Evolutionary conservation across 1,140 invertebrate genomes (phyloP).

Genomic region (Proctacanthus coquilletti): DNA sequence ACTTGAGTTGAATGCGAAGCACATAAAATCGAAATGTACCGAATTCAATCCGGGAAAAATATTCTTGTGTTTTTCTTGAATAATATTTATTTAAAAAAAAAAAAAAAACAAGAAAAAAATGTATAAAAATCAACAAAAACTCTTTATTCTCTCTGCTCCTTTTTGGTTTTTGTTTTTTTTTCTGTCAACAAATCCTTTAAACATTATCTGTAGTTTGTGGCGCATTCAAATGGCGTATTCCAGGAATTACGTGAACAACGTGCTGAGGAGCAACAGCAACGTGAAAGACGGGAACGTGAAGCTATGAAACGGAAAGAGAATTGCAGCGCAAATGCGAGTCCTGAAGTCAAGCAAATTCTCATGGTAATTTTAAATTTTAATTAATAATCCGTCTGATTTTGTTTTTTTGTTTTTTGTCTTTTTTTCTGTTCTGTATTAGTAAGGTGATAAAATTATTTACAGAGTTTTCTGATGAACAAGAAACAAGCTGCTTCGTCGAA

Average conservation of each 20-base stretch:
- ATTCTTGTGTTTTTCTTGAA: too few relatives aligned
- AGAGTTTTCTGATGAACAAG: conserved; percentile 82
- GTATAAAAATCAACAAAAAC: neutral
- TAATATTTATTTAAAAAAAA: neutral
- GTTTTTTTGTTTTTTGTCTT: conserved; percentile 4
- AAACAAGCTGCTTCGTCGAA: conserved; percentile 70
- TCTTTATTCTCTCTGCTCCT: conserved; percentile 4
- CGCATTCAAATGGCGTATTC: conserved; percentile 30
- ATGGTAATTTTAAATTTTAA: conserved; percentile 39
- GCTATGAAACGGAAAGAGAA: conserved; percentile 78
- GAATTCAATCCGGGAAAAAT: too few relatives aligned
- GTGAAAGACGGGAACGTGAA: conserved; percentile 46
- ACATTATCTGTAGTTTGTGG: conserved; percentile 25
- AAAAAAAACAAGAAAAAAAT: neutral
- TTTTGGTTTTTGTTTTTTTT: conserved; percentile 3
- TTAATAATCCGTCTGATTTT: neutral
- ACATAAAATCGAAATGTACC: too few relatives aligned
- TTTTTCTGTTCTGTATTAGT: too few relatives aligned
- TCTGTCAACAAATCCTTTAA: conserved; percentile 5
- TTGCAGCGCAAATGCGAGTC: conserved; percentile 86
- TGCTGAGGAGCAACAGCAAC: conserved; percentile 34
- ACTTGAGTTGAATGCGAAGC: too few relatives aligned
- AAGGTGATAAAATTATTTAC: too few relatives aligned
- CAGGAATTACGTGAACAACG: conserved; percentile 72
- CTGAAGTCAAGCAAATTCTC: conserved; percentile 89